A percentile compares a stretch with the other conserved stretches of the same genome.
Conservation (phyloP, 2,888 invertebrate species). For the Drepana falcataria region DNA sequence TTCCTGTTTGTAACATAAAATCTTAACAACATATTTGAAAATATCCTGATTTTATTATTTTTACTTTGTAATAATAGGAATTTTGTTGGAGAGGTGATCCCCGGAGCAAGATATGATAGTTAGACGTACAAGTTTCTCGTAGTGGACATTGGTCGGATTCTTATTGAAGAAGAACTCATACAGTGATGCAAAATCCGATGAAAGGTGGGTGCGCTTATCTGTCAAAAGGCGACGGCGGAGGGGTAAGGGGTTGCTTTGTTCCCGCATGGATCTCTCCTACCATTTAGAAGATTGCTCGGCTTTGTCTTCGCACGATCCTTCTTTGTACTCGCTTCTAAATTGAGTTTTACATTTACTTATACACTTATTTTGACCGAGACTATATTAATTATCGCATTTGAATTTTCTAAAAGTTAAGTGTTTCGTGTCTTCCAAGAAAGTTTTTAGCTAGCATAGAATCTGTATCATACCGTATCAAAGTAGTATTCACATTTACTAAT, state of each 20-base stretch:
- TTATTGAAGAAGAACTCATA: slow-evolving; percentile 46
- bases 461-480: no score
- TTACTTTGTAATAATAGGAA: no score
- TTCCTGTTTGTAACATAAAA: no score
- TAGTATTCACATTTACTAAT: no score
- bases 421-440: no score
- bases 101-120: no score
- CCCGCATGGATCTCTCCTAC: slow-evolving; percentile 51
- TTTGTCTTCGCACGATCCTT: slow-evolving; percentile 63
- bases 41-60: no score
- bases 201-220: slow-evolving; percentile 60
- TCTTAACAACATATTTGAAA: no score
- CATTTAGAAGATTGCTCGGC: slow-evolving; percentile 73
- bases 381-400: slow-evolving; percentile 13
- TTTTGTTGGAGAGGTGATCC: no score
- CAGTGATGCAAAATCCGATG: slow-evolving; percentile 55
- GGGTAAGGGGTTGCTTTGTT: slow-evolving; percentile 49
- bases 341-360: slow-evolving; percentile 48
- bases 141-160: slow-evolving; percentile 36
- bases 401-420: no score
- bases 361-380: slow-evolving; percentile 27
- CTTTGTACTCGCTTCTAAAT: slow-evolving; percentile 53
- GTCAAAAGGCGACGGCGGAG: slow-evolving; percentile 22
- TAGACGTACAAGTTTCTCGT: no score
- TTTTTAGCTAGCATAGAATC: no score